Conservation (phyloP, 2,888 invertebrate species). For the Catocala fraxini region DNA sequence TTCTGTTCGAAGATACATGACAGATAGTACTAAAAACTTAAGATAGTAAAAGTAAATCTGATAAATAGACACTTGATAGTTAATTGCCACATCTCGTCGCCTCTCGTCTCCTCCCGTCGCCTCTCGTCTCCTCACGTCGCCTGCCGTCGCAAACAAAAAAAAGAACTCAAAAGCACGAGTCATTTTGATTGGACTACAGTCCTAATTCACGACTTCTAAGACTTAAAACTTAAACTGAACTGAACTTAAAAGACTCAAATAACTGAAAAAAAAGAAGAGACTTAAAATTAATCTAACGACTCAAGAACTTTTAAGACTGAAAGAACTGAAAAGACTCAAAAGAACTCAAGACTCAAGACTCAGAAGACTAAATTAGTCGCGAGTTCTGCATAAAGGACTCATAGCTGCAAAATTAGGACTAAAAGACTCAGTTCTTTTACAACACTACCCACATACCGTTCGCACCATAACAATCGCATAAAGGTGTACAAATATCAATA, state of each 20-base stretch:
- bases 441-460: too few species aligned
- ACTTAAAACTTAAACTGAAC: too few species aligned
- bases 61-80: too few species aligned
- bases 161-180: constrained; percentile 5
- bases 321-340: constrained; percentile 17
- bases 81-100: too few species aligned
- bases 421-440: constrained; percentile 13
- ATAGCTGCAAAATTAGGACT: constrained; percentile 13
- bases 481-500: too few species aligned
- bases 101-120: too few species aligned
- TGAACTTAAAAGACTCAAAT: constrained; percentile 10
- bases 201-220: constrained; percentile 11
- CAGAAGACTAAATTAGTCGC: constrained; percentile 10
- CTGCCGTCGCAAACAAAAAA: not conserved
- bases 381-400: constrained; percentile 16
- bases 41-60: too few species aligned
- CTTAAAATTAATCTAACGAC: constrained; percentile 12
- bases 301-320: constrained; percentile 14
- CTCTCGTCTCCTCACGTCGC: too few species aligned
- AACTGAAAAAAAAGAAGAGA: constrained; percentile 7
- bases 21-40: too few species aligned
- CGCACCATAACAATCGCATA: too few species aligned
- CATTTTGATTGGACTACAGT: constrained; percentile 8
- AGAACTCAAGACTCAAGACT: constrained; percentile 8
- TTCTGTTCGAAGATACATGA: too few species aligned